A percentile compares a stretch with the other conserved stretches of the same genome.
phyloP scores from a whole-genome alignment of 2,113 vertebrate species.

The Cynopterus brachyotis region DNA sequence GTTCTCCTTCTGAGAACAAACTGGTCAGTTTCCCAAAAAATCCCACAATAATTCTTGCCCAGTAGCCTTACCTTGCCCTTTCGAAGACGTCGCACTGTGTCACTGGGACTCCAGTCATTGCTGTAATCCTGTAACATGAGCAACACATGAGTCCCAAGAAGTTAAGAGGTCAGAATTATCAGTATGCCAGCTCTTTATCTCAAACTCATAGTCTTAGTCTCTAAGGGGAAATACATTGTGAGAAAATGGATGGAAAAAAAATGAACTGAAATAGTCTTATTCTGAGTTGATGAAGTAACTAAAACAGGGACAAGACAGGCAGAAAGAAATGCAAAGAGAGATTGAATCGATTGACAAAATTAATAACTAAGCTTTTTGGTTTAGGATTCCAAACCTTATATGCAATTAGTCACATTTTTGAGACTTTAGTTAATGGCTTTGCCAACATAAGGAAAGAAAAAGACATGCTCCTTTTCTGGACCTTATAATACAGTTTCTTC shows the following conservation, averaged over 20 bases:
- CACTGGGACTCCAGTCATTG: slow-evolving; percentile 91
- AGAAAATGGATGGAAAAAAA: background rate
- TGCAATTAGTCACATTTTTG: background rate
- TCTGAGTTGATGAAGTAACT: slow-evolving; percentile 17
- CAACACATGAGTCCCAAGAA: slow-evolving; percentile 8
- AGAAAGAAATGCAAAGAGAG: background rate
- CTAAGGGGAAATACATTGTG: background rate
- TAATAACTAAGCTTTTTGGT: background rate
- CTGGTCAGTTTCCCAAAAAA: background rate
- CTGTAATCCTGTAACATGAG: slow-evolving; percentile 89
- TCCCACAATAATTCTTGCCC: background rate
- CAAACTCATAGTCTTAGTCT: background rate
- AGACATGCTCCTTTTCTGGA: background rate
- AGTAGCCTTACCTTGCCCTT: slow-evolving; percentile 91
- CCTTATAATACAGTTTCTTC: slow-evolving; percentile 7
- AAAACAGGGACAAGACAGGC: background rate
- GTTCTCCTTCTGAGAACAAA: background rate
- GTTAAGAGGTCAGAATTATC: background rate
- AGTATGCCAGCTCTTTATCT: background rate
- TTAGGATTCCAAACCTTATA: background rate
- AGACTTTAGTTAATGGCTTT: background rate
- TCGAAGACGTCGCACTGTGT: slow-evolving; percentile 91
- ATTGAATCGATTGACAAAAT: background rate
- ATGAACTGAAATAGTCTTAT: background rate
- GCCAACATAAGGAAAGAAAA: background rate